Conservation (phyloP, 2,113 vertebrate genomes). For the Fukomys damarensis region DNA sequence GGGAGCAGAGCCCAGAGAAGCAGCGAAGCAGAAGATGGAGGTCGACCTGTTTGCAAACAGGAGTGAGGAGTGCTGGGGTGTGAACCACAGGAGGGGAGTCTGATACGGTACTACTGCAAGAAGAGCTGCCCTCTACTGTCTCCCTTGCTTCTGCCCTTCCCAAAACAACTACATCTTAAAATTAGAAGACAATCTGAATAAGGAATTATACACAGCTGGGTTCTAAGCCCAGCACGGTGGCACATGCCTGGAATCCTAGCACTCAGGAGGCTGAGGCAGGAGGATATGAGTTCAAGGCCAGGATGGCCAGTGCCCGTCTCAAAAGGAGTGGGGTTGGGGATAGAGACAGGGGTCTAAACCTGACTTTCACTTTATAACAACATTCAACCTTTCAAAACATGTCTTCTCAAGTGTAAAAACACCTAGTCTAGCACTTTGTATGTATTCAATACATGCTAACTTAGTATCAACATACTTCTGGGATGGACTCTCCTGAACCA, state of each 20-base stretch:
- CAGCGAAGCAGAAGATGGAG: background rate
- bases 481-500: background rate
- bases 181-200: background rate
- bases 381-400: background rate
- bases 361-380: background rate
- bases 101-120: background rate
- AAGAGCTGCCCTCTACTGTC: background rate
- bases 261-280: background rate
- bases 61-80: background rate
- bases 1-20: background rate
- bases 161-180: background rate
- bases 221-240: background rate
- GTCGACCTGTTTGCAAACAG: background rate
- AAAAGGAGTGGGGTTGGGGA: background rate
- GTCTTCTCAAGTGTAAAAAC: slow-evolving; percentile 17
- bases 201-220: background rate
- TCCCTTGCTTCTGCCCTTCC: background rate
- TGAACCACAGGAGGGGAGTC: background rate
- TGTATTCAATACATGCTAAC: background rate
- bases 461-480: background rate
- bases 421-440: background rate
- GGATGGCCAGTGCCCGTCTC: background rate
- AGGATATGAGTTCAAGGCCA: background rate
- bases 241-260: background rate
- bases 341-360: background rate